Base-by-base conservation (phyloP, 2,113 vertebrate genomes). In the Phylloscopus whistleri region DNA sequence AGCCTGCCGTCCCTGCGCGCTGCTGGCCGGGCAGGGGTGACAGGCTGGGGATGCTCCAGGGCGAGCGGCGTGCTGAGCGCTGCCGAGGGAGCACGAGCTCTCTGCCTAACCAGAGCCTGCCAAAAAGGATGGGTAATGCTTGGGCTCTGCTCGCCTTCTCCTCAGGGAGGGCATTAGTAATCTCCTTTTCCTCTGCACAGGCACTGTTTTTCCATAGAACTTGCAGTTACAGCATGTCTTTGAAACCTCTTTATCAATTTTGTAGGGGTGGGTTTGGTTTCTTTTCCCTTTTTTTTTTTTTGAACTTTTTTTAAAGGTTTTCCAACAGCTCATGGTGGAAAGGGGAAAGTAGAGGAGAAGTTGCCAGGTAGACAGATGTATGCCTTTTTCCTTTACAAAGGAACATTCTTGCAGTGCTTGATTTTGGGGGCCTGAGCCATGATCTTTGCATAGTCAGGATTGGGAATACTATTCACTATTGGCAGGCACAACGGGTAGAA, bases 151-250 rank as follows among this genome's bases (percentile, higher is more conserved):
- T 89, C 17, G 43, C 64, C 80, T 92, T 67, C 86, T 93, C 96
- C 94, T 95, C 76, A 44, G 96, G 95, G 94, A 97, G 56, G 68
- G 19, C 89, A 90, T 95, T 94, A 95, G 35, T 94, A 96, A 96
- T 92, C 89, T 89, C 63, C 79, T 88, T 77, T 46, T 35, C 67
- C 83, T 62, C 88, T 59, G 30, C 89, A 60, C 35, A 89, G 83
- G 90, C 76, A 43, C 80, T 92, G 86, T 89, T 96, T 97, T 95
- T 63, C 91, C 91, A 91, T 26, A 75, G 62, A 95, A 60, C 60
- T 75, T 39, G 18, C 63, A 90, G 63, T 77, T 92, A 96, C 87
- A 27, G 39, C 73, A 39, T 35, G 55, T 44, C 68, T 92, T 64
- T 73, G 59, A 95, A 90, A 92, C 28, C 60, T 74, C 68, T 74